phyloP scores from a whole-genome alignment of 2,113 vertebrate genomes.

The Gulo gulo region DNA sequence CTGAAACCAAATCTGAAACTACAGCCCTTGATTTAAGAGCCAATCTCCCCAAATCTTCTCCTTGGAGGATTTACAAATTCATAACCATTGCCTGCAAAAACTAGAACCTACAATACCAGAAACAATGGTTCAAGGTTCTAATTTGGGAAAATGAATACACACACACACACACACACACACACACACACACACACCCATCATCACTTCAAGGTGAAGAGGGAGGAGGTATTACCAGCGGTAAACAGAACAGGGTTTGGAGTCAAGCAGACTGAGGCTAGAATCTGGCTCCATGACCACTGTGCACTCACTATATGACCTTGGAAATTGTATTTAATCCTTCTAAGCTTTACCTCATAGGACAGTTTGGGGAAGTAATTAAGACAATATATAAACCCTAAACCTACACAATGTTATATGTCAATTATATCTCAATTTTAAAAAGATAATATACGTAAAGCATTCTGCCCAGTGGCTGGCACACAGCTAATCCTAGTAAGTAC shows the following conservation, averaged over 20 bases:
- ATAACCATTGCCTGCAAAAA: neutral
- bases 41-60: neutral
- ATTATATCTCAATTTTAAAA: neutral
- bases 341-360: neutral
- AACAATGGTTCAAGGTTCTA: neutral
- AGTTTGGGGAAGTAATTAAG: neutral
- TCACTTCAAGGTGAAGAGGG: neutral
- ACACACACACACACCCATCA: no score
- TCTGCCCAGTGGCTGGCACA: neutral
- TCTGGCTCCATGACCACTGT: neutral
- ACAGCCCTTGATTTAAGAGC: neutral
- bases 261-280: neutral
- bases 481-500: neutral
- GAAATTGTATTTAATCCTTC: neutral
- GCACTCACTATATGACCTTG: neutral
- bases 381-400: neutral
- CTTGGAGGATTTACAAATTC: neutral
- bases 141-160: neutral
- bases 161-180: neutral
- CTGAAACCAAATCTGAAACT: neutral
- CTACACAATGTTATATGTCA: neutral
- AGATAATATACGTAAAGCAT: neutral
- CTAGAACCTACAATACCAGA: neutral
- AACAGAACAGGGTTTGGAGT: neutral
- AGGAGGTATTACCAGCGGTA: neutral